Conservation (phyloP, 2,113 vertebrate genomes). For the Colistium nudipinnis region DNA sequence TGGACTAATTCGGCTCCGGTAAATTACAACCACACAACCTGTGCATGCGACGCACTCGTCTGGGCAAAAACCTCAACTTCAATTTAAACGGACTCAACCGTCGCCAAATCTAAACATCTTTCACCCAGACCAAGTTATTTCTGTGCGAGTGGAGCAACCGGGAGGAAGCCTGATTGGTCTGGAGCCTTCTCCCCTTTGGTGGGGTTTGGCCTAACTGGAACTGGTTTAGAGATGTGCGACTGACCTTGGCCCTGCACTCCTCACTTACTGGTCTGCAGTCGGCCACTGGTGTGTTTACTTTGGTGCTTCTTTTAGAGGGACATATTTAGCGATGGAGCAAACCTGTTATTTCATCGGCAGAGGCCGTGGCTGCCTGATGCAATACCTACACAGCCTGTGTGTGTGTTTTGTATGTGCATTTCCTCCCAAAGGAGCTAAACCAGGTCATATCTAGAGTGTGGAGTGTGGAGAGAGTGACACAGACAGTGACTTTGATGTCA, state of each 20-base stretch:
- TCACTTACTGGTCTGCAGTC: conserved; percentile 76
- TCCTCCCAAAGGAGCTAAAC: conserved; percentile 50
- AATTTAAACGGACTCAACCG: conserved; percentile 51
- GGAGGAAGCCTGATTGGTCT: conserved; percentile 48
- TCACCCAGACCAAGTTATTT: conserved; percentile 62
- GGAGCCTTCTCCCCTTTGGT: conserved; percentile 44
- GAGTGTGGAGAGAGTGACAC: conserved; percentile 41
- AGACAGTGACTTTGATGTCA: conserved; percentile 37
- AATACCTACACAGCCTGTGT: conserved; percentile 31
- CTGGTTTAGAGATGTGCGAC: conserved; percentile 66
- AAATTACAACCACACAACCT: conserved; percentile 65
- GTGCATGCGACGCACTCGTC: conserved; percentile 40
- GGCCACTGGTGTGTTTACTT: conserved; percentile 71
- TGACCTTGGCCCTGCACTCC: conserved; percentile 70
- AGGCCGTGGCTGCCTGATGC: conserved; percentile 74
- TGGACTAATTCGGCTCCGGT: conserved; percentile 37
- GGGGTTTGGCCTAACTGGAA: conserved; percentile 67
- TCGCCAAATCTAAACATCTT: conserved; percentile 65
- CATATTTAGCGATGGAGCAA: conserved; percentile 75
- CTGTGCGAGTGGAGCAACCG: conserved; percentile 57
- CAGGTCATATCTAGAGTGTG: conserved; percentile 60
- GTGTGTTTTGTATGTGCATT: neutral
- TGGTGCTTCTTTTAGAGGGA: conserved; percentile 78
- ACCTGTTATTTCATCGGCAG: conserved; percentile 80
- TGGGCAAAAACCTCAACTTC: conserved; percentile 61